Evolutionary conservation across 1,140 invertebrate species (phyloP).

Genomic region (Gryon sp.): DNA sequence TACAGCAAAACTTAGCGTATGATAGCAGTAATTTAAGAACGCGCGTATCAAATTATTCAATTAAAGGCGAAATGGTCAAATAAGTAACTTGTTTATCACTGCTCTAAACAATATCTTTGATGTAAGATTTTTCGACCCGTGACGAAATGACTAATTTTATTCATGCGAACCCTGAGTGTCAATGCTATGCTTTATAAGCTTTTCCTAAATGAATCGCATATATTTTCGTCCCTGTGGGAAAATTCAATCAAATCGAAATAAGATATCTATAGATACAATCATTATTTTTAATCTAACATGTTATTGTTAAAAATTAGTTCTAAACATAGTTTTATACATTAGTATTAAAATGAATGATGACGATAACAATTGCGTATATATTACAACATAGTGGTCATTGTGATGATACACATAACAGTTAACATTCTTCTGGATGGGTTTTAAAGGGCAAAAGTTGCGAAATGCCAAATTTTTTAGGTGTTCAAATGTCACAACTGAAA

Average conservation of each 20-base stretch:
- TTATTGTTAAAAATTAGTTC: not conserved
- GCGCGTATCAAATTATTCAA: slow-evolving; percentile 39
- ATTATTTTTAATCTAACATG: too few relatives aligned
- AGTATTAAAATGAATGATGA: not conserved
- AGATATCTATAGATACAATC: too few relatives aligned
- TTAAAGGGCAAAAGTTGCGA: slow-evolving; percentile 7
- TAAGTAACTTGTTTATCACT: slow-evolving; percentile 21
- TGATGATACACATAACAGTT: slow-evolving; percentile 20
- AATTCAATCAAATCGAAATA: too few relatives aligned
- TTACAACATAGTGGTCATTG: not conserved
- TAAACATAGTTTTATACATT: not conserved
- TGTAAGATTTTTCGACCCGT: too few relatives aligned
- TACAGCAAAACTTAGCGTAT: slow-evolving; percentile 2
- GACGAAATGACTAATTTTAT: too few relatives aligned
- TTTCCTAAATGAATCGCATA: too few relatives aligned
- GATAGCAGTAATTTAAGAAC: slow-evolving; percentile 39
- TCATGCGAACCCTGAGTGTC: too few relatives aligned
- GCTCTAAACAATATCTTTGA: not conserved
- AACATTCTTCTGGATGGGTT: slow-evolving; percentile 8
- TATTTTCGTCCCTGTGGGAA: too few relatives aligned
- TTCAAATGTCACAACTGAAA: slow-evolving; percentile 19
- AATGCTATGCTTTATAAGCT: too few relatives aligned
- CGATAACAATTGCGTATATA: not conserved
- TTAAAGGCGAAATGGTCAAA: slow-evolving; percentile 11
- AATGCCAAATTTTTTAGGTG: slow-evolving; percentile 16